Evolutionary conservation across 2,888 invertebrate species (phyloP).

Genomic region (Erebia aethiops): DNA sequence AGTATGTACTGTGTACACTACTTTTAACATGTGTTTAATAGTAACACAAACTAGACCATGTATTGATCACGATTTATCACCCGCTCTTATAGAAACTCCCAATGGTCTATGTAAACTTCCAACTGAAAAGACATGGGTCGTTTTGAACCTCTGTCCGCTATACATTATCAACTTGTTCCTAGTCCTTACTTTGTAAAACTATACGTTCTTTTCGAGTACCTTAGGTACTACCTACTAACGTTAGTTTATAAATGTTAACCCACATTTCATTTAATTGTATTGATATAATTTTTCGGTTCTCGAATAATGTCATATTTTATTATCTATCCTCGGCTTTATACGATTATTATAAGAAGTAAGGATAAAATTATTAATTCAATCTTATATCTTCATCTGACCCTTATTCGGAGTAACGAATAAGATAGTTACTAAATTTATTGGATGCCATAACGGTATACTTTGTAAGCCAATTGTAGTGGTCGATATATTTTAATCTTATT

Average conservation of each 20-base stretch:
- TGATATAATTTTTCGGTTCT: background rate
- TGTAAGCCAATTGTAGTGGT: background rate
- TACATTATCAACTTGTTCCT: background rate
- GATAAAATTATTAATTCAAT: background rate
- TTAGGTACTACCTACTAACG: background rate
- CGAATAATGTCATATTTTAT: slow-evolving; percentile 10
- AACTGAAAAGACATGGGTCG: slow-evolving; percentile 29
- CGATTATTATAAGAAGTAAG: background rate
- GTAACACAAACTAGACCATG: no score
- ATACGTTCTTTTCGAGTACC: no score
- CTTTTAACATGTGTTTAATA: no score
- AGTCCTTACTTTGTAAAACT: slow-evolving; percentile 15
- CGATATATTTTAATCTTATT: background rate
- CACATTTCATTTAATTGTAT: background rate
- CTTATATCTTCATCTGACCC: background rate
- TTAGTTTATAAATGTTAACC: background rate
- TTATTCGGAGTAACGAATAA: background rate
- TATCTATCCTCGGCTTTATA: background rate
- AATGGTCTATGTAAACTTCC: slow-evolving; percentile 7
- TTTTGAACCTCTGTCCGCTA: background rate
- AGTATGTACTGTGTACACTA: no score
- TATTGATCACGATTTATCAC: background rate
- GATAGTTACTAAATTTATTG: background rate
- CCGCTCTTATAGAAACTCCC: background rate
- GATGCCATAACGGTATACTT: no score